Percentiles rank a stretch among this genome's conserved stretches.
phyloP scores from a whole-genome alignment of 2,113 vertebrate species.

The Lipophrys pholis region DNA sequence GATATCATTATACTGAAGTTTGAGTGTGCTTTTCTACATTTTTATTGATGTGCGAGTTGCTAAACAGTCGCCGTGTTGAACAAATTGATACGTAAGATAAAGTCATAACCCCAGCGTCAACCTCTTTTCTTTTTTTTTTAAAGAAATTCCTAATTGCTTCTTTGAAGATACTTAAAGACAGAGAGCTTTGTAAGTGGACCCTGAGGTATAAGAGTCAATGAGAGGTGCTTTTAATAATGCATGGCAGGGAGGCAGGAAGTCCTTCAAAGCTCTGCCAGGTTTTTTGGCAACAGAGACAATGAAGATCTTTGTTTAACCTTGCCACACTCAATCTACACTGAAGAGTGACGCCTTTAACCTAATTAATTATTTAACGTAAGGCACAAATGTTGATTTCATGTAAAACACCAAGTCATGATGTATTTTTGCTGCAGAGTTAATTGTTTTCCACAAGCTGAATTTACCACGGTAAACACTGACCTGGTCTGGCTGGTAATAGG shows the following conservation, averaged over 20 bases:
- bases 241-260: constrained; percentile 45
- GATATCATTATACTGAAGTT: background rate
- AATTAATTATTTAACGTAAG: no score
- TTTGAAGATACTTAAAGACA: constrained; percentile 50
- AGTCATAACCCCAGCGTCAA: constrained; percentile 16
- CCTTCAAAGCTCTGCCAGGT: constrained; percentile 43
- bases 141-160: constrained; percentile 46
- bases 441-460: no score
- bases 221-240: constrained; percentile 63
- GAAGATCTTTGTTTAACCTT: constrained; percentile 17
- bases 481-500: no score
- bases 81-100: constrained; percentile 6
- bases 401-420: no score
- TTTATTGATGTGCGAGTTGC: constrained; percentile 6
- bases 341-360: no score
- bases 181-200: constrained; percentile 45
- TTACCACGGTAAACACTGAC: no score
- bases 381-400: no score
- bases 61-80: background rate
- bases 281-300: constrained; percentile 44
- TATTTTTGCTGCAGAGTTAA: no score
- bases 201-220: constrained; percentile 42
- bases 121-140: constrained; percentile 9
- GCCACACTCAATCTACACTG: background rate
- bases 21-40: background rate